Evolutionary conservation across 2,888 invertebrate species (phyloP).

Genomic region (Stratiomys singularior): DNA sequence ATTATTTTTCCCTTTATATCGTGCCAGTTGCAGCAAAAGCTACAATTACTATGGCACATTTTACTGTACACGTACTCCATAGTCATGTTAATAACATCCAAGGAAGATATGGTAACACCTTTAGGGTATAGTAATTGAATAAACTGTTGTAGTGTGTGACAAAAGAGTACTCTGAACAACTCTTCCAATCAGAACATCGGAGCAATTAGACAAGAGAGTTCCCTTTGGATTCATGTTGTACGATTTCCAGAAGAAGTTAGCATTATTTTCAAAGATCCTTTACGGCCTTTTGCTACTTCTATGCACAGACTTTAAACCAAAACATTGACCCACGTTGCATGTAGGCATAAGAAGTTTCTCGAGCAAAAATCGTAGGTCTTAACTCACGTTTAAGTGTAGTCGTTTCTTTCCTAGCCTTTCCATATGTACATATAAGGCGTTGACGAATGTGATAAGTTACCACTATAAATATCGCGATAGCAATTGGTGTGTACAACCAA

Average conservation of each 20-base stretch:
- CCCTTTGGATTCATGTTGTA: too few relatives aligned
- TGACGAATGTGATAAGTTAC: neutral
- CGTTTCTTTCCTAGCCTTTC: neutral
- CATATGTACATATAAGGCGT: neutral
- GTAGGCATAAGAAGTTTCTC: neutral
- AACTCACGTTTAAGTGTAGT: neutral
- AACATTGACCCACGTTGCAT: neutral
- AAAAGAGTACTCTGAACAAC: too few relatives aligned
- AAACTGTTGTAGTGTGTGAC: neutral
- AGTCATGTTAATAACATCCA: neutral
- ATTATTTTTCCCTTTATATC: conserved; percentile 23
- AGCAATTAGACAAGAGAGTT: too few relatives aligned
- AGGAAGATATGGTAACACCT: neutral
- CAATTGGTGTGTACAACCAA: conserved; percentile 37
- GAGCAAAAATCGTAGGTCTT: neutral
- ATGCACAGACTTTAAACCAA: neutral
- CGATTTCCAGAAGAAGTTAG: too few relatives aligned
- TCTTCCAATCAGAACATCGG: too few relatives aligned
- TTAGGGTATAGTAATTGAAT: conserved; percentile 3
- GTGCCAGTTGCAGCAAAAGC: too few relatives aligned
- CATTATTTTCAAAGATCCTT: too few relatives aligned
- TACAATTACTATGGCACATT: neutral
- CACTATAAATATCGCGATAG: conserved; percentile 28
- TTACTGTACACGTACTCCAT: neutral
- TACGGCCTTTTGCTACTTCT: too few relatives aligned